These are phyloP conservation scores for Sitodiplosis mosellana DNA, from an alignment of 1,140 invertebrate genomes.

Conservation along the genomic window DNA sequence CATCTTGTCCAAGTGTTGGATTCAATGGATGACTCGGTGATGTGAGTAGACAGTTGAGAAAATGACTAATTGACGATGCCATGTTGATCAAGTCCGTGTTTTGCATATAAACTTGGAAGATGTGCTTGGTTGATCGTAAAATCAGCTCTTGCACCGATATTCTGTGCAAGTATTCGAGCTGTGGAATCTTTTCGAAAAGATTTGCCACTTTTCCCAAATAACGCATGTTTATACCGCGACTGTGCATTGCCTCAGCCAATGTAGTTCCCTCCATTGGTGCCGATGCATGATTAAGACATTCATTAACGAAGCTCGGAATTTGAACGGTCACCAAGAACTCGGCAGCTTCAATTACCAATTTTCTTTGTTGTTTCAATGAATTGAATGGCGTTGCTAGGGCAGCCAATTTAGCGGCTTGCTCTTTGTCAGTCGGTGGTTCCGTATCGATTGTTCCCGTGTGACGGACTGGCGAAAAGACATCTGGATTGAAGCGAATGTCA, in stretches of 20 bases:
- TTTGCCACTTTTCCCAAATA: constrained; percentile 82
- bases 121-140: constrained; percentile 74
- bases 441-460: constrained; percentile 24
- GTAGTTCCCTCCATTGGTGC: constrained; percentile 89
- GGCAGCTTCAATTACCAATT: constrained; percentile 84
- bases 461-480: constrained; percentile 69
- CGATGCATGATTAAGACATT: constrained; percentile 78
- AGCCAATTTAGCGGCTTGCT: constrained; percentile 25
- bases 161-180: constrained; percentile 70
- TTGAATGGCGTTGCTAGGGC: constrained; percentile 1
- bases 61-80: constrained; percentile 77
- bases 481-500: constrained; percentile 94
- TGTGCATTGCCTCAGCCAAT: constrained; percentile 85
- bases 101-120: constrained; percentile 86
- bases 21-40: constrained; percentile 40
- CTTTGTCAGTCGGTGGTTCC: constrained; percentile 64
- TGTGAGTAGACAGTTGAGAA: constrained; percentile 85
- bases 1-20: constrained; percentile 47
- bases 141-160: constrained; percentile 79
- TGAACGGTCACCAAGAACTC: constrained; percentile 86
- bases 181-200: constrained; percentile 55
- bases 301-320: constrained; percentile 83
- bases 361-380: constrained; percentile 58
- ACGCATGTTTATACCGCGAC: constrained; percentile 87
- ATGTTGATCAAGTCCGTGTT: constrained; percentile 76